These are phyloP conservation scores for Seriola rivoliana DNA, from an alignment of 2,113 vertebrate species.

Conservation along the genomic window DNA sequence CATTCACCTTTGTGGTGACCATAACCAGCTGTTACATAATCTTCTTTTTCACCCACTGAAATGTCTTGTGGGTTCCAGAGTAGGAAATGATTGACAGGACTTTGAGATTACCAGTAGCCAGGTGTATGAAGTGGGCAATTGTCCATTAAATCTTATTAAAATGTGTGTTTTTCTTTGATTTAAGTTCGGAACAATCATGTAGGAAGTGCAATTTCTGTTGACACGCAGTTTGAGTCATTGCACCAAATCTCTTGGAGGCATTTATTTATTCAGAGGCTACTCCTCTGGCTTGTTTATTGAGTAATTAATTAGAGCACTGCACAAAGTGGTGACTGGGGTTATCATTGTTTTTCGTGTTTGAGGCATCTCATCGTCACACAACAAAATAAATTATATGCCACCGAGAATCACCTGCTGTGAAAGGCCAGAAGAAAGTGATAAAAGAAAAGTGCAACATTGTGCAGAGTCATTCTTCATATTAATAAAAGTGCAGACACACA, in stretches of 20 bases:
- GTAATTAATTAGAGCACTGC: constrained; percentile 28
- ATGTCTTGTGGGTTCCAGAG: background rate
- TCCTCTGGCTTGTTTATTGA: constrained; percentile 22
- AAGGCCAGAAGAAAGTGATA: constrained; percentile 3
- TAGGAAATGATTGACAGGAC: constrained; percentile 35
- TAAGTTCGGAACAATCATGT: background rate
- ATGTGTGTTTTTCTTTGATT: constrained; percentile 4
- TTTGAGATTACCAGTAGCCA: constrained; percentile 8
- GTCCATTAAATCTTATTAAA: background rate
- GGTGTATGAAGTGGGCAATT: background rate
- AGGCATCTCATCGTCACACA: constrained; percentile 13
- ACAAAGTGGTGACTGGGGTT: constrained; percentile 25
- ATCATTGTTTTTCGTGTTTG: constrained; percentile 23
- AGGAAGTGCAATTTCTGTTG: background rate
- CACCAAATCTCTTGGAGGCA: background rate
- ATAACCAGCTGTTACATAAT: constrained; percentile 53
- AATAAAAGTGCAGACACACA: constrained; percentile 7
- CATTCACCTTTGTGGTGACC: constrained; percentile 43
- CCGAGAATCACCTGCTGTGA: constrained; percentile 4
- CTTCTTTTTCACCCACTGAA: constrained; percentile 13
- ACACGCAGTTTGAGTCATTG: constrained; percentile 18
- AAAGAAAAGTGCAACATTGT: constrained; percentile 5
- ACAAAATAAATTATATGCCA: background rate
- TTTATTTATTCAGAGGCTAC: constrained; percentile 6
- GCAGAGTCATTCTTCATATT: background rate